Percentiles rank a stretch among this genome's conserved stretches.
These are phyloP conservation scores for Chloroclystis v-ata DNA, from an alignment of 2,888 invertebrate species.

Conservation along the genomic window DNA sequence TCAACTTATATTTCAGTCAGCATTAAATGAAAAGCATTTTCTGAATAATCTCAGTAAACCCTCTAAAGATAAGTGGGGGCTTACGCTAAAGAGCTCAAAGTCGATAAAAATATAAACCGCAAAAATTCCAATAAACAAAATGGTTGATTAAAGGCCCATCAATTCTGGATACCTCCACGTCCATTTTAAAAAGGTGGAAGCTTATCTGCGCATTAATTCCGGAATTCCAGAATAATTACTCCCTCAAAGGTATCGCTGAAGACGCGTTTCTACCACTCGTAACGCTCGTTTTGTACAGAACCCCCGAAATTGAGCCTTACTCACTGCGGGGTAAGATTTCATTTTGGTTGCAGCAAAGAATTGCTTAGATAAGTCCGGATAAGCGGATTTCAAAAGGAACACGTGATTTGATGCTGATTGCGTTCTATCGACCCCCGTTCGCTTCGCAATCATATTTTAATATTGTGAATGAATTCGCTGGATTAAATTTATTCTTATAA, in stretches of 20 bases:
- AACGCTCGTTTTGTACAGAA: conserved; percentile 42
- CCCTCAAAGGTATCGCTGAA: conserved; percentile 65
- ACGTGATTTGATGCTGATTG: conserved; percentile 74
- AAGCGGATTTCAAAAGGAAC: conserved; percentile 73
- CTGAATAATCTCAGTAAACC: conserved; percentile 1
- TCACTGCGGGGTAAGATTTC: conserved; percentile 33
- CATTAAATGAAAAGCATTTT: conserved; percentile 4
- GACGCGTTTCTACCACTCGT: conserved; percentile 49
- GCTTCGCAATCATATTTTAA: conserved; percentile 69
- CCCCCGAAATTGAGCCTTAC: conserved; percentile 37
- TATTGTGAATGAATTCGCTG: conserved; percentile 65
- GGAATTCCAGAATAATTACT: conserved; percentile 71
- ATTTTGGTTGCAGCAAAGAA: conserved; percentile 34
- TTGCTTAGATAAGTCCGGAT: conserved; percentile 53
- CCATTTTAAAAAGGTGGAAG: conserved; percentile 41
- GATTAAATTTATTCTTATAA: conserved; percentile 57
- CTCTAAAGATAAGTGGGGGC: not conserved
- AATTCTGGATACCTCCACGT: conserved; percentile 41
- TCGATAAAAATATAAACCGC: conserved; percentile 21
- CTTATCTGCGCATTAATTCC: conserved; percentile 71
- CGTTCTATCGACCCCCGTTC: conserved; percentile 43
- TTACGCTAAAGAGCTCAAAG: conserved; percentile 8
- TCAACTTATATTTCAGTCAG: not conserved
- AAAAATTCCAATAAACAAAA: conserved; percentile 29
- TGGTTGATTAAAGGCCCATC: conserved; percentile 41